Evolutionary conservation across 2,113 vertebrate genomes (phyloP).

Genomic region (Synodontis membranacea): DNA sequence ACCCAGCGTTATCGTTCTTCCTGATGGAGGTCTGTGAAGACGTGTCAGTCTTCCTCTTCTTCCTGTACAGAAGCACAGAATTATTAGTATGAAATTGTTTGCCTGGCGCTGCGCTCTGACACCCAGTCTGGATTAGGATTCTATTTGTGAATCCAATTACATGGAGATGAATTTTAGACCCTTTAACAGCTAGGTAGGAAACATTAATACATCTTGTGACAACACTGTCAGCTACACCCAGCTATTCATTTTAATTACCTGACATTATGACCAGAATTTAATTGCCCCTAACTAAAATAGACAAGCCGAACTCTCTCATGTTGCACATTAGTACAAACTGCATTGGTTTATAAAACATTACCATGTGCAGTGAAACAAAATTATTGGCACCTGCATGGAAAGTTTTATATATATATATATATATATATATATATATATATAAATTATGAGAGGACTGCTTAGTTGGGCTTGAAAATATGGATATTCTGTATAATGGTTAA

Average conservation of each 20-base stretch:
- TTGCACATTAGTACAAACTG: background rate
- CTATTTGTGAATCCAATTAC: constrained; percentile 50
- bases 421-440: background rate
- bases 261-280: constrained; percentile 23
- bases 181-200: constrained; percentile 22
- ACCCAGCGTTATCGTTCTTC: background rate
- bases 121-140: constrained; percentile 24
- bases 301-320: background rate
- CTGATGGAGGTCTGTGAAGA: background rate
- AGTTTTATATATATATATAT: no score
- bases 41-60: background rate
- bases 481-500: no score
- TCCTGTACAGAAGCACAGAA: constrained; percentile 17
- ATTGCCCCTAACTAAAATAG: constrained; percentile 2
- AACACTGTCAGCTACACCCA: background rate
- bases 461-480: no score
- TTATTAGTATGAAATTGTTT: constrained; percentile 5
- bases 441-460: background rate
- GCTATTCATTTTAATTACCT: constrained; percentile 19
- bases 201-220: constrained; percentile 28
- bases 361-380: background rate
- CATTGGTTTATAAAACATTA: background rate
- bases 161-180: constrained; percentile 21
- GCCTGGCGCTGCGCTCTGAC: constrained; percentile 12
- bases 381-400: background rate